These are phyloP conservation scores for Microctonus aethiopoides DNA, from an alignment of 2,888 invertebrate genomes.

Conservation along the genomic window DNA sequence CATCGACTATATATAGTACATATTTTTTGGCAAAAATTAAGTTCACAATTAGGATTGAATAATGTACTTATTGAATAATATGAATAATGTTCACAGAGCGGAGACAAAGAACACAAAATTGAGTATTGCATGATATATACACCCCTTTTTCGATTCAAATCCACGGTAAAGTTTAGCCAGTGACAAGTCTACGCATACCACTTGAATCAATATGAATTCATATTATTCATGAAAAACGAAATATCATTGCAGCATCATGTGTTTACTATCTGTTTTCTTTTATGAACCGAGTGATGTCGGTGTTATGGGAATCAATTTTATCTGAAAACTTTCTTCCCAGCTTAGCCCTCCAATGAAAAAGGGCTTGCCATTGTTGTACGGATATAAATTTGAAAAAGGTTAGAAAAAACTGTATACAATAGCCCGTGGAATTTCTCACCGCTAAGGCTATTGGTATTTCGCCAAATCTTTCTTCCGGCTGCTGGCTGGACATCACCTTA, in stretches of 20 bases:
- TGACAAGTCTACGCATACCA: conserved; percentile 20
- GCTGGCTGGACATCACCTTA: conserved; percentile 5
- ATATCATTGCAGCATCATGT: conserved; percentile 27
- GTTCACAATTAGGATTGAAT: conserved; percentile 60
- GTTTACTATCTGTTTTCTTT: conserved; percentile 5
- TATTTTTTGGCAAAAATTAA: conserved; percentile 64
- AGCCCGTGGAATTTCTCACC: conserved; percentile 42
- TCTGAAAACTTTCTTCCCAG: conserved; percentile 24
- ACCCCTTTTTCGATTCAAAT: neutral
- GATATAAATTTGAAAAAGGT: conserved; percentile 37
- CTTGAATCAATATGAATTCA: conserved; percentile 31
- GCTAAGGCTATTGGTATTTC: conserved; percentile 12
- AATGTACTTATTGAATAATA: neutral
- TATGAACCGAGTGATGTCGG: conserved; percentile 26
- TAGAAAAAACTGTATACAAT: conserved; percentile 51
- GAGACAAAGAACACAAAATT: neutral
- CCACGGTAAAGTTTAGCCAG: neutral
- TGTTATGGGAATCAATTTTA: conserved; percentile 34
- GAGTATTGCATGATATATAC: conserved; percentile 17
- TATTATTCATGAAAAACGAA: conserved; percentile 35
- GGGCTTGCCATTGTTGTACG: conserved; percentile 5
- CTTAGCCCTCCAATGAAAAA: conserved; percentile 3
- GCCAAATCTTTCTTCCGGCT: conserved; percentile 11
- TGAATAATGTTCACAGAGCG: neutral
- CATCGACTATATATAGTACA: too few species aligned